phyloP scores from a whole-genome alignment of 2,113 vertebrate species.

The Marmota flaviventris region DNA sequence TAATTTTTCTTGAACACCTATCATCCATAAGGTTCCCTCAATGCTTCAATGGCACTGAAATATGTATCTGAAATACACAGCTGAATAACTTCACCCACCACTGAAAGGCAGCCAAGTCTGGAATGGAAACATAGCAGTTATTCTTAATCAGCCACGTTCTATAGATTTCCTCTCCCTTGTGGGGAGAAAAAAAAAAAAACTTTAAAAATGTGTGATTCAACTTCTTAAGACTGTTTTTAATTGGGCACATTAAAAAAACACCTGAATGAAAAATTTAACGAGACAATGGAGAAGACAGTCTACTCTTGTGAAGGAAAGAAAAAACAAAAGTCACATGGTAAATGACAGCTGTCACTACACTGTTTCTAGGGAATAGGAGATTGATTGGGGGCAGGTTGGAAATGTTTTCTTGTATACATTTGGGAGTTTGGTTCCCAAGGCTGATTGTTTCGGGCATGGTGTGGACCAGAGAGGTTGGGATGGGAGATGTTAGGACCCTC shows the following conservation, averaged over 20 bases:
- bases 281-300: conserved; percentile 83
- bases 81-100: conserved; percentile 78
- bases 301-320: conserved; percentile 77
- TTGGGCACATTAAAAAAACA: conserved; percentile 82
- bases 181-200: background rate
- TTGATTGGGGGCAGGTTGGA: background rate
- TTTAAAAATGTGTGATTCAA: conserved; percentile 80
- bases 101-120: conserved; percentile 82
- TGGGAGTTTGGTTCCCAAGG: conserved; percentile 54
- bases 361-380: conserved; percentile 52
- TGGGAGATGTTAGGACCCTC: background rate
- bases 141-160: conserved; percentile 79
- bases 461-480: conserved; percentile 44
- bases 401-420: conserved; percentile 53
- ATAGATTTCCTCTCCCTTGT: conserved; percentile 78
- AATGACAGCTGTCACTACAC: conserved; percentile 60
- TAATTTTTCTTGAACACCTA: conserved; percentile 65
- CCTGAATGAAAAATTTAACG: conserved; percentile 81
- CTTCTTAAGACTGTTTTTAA: conserved; percentile 77
- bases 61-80: conserved; percentile 72
- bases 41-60: conserved; percentile 75
- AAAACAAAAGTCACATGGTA: conserved; percentile 72
- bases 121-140: conserved; percentile 83
- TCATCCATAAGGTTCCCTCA: conserved; percentile 73
- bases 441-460: background rate